These are phyloP conservation scores for Oreortyx pictus DNA, from an alignment of 2,797 vertebrate species.

Conservation along the genomic window DNA sequence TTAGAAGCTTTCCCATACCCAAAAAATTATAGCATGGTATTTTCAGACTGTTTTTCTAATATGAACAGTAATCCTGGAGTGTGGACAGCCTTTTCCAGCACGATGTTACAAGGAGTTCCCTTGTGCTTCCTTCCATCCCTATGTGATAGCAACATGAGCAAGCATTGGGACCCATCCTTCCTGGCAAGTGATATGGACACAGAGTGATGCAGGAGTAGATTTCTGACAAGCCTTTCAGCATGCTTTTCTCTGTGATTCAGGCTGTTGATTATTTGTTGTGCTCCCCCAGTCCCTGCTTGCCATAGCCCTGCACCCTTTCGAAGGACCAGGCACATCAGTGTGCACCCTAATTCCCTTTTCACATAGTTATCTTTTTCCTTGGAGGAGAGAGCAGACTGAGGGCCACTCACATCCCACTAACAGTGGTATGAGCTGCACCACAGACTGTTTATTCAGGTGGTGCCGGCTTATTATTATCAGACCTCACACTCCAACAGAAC, in stretches of 20 bases:
- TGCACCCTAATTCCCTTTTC: not conserved
- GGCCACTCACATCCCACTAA: not conserved
- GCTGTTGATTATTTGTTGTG: not conserved
- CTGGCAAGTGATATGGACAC: not conserved
- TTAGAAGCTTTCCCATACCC: not conserved
- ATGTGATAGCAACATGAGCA: not conserved
- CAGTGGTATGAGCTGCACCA: not conserved
- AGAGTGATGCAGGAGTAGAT: not conserved
- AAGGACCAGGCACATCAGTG: rapidly evolving
- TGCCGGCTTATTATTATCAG: constrained; percentile 66
- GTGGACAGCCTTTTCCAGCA: not conserved
- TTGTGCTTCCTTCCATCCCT: not conserved
- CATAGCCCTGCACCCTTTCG: not conserved
- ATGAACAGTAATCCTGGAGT: not conserved
- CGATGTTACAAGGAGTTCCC: not conserved
- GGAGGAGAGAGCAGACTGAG: not conserved
- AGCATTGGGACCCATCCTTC: not conserved
- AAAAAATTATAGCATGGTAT: not conserved
- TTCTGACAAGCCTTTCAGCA: rapidly evolving
- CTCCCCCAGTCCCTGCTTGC: not conserved
- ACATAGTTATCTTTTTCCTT: rapidly evolving
- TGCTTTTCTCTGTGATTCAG: not conserved
- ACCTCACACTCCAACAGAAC: constrained; percentile 55
- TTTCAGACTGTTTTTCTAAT: not conserved
- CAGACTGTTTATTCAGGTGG: constrained; percentile 72